Evolutionary conservation across 2,888 invertebrate species (phyloP).

Genomic region (Lasioglossum marginatum): DNA sequence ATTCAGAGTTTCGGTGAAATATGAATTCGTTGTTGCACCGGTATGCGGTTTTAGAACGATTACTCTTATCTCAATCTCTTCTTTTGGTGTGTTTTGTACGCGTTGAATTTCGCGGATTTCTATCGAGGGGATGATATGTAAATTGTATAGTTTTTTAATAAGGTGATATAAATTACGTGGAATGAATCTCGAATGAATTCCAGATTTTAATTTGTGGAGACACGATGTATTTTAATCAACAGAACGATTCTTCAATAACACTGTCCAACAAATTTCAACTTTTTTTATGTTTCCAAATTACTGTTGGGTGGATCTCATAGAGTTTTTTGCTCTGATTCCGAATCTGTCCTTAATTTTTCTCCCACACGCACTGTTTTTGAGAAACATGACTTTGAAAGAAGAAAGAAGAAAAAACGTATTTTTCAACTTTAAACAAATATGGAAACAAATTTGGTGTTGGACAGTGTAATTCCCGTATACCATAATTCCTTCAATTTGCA

Average conservation of each 20-base stretch:
- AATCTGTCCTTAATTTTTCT: too few species aligned
- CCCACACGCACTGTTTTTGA: too few species aligned
- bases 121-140: background rate
- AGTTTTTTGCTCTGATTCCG: too few species aligned
- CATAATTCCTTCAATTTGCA: background rate
- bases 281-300: too few species aligned
- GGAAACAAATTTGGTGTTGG: too few species aligned
- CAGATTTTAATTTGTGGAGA: background rate
- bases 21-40: background rate
- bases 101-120: background rate
- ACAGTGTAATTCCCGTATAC: too few species aligned
- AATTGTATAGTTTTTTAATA: background rate
- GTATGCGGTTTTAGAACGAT: background rate
- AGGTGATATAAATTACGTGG: too few species aligned
- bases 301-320: too few species aligned
- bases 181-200: background rate
- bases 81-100: background rate
- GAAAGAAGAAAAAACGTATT: too few species aligned
- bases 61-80: background rate
- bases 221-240: background rate
- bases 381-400: too few species aligned
- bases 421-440: too few species aligned
- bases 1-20: background rate
- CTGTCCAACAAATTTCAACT: too few species aligned
- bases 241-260: background rate